Conservation (phyloP, 2,888 invertebrate genomes). For the Auanema sp. region DNA sequence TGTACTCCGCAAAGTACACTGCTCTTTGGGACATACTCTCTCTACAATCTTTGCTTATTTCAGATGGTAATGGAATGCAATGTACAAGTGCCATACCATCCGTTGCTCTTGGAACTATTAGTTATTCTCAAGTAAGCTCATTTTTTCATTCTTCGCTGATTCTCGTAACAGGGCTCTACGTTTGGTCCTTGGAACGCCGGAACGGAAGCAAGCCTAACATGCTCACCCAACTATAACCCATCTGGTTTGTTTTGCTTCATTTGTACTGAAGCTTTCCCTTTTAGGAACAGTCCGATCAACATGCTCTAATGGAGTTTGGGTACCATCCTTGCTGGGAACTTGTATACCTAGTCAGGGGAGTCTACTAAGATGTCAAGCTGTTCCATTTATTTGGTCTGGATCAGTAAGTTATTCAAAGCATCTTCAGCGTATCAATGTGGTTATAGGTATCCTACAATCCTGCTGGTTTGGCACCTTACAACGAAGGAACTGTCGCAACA, state of each 20-base stretch:
- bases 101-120: too few relatives aligned
- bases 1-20: neutral
- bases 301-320: neutral
- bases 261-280: slow-evolving; percentile 11
- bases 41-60: too few relatives aligned
- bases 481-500: slow-evolving; percentile 42
- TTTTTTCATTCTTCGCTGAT: too few relatives aligned
- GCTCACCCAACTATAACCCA: too few relatives aligned
- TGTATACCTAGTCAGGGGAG: slow-evolving; percentile 1
- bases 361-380: slow-evolving; percentile 13
- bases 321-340: slow-evolving; percentile 4
- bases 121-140: too few relatives aligned
- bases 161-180: too few relatives aligned
- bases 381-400: slow-evolving; percentile 13
- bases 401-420: slow-evolving; percentile 5
- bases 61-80: too few relatives aligned
- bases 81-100: too few relatives aligned
- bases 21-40: too few relatives aligned
- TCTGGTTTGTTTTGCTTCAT: too few relatives aligned
- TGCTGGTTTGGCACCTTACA: slow-evolving; percentile 32
- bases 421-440: neutral
- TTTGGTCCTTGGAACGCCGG: too few relatives aligned
- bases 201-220: too few relatives aligned
- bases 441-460: slow-evolving; percentile 26
- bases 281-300: neutral